These are phyloP conservation scores for Lasioglossum calceatum DNA, from an alignment of 2,888 invertebrate species.

Conservation along the genomic window DNA sequence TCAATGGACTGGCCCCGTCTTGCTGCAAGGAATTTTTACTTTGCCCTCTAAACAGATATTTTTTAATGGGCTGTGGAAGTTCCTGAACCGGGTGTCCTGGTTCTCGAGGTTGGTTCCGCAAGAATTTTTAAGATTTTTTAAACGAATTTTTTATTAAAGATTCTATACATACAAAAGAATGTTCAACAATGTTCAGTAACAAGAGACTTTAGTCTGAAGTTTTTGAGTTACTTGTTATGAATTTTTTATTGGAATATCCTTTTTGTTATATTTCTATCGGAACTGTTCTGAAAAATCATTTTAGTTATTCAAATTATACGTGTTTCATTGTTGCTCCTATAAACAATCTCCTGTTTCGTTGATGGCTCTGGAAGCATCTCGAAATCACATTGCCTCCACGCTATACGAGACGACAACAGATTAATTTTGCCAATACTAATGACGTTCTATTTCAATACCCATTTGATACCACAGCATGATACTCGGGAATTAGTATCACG, in stretches of 20 bases:
- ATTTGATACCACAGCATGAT: slow-evolving; percentile 9
- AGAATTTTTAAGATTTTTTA: not conserved
- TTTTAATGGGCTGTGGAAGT: not conserved
- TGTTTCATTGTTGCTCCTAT: not conserved
- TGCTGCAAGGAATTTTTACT: not conserved
- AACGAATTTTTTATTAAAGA: too few species aligned
- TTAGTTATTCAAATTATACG: not conserved
- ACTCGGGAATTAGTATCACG: slow-evolving; percentile 6
- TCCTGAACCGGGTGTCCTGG: not conserved
- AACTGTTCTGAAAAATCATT: not conserved
- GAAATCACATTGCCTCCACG: not conserved
- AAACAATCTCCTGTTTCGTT: not conserved
- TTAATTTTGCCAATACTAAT: slow-evolving; percentile 5
- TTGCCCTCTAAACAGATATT: not conserved
- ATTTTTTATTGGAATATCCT: too few species aligned
- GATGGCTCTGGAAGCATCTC: not conserved
- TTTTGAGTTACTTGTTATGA: too few species aligned
- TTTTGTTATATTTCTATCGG: too few species aligned
- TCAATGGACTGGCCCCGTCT: not conserved
- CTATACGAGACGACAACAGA: not conserved
- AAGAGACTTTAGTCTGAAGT: too few species aligned
- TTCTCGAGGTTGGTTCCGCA: not conserved
- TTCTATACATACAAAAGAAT: too few species aligned
- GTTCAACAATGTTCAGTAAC: too few species aligned
- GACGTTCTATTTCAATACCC: slow-evolving; percentile 2